phyloP scores from a whole-genome alignment of 2,797 vertebrate genomes.

The Amniataba percoides region DNA sequence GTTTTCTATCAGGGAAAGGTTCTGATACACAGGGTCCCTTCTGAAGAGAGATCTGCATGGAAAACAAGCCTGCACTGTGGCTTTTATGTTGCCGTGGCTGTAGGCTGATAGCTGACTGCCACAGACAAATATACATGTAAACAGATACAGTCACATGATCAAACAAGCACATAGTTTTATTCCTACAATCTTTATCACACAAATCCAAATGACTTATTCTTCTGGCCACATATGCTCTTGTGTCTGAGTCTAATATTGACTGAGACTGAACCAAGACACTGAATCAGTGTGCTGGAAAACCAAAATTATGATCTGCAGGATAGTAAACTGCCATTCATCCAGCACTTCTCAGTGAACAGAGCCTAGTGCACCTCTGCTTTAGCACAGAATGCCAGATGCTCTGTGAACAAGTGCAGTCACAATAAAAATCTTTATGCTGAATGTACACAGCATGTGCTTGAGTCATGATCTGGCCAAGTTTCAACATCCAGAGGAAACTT shows the following conservation, averaged over 20 bases:
- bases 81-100: conserved; percentile 8
- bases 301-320: background rate
- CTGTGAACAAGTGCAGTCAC: too few species aligned
- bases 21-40: conserved; percentile 48
- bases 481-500: too few species aligned
- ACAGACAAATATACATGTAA: background rate
- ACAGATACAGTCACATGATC: background rate
- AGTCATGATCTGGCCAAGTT: background rate
- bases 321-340: background rate
- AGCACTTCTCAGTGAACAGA: background rate
- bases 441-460: background rate
- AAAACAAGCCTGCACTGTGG: conserved; percentile 55
- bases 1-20: conserved; percentile 38
- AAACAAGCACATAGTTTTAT: background rate
- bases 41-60: conserved; percentile 33
- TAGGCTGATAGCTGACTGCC: background rate
- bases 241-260: too few species aligned
- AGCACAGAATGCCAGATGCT: background rate
- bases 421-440: too few species aligned
- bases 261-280: background rate
- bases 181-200: background rate
- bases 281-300: background rate
- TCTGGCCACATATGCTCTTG: too few species aligned
- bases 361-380: background rate
- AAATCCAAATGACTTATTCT: background rate